These are phyloP conservation scores for Gobionotothen gibberifrons DNA, from an alignment of 2,797 vertebrate genomes.

Conservation along the genomic window DNA sequence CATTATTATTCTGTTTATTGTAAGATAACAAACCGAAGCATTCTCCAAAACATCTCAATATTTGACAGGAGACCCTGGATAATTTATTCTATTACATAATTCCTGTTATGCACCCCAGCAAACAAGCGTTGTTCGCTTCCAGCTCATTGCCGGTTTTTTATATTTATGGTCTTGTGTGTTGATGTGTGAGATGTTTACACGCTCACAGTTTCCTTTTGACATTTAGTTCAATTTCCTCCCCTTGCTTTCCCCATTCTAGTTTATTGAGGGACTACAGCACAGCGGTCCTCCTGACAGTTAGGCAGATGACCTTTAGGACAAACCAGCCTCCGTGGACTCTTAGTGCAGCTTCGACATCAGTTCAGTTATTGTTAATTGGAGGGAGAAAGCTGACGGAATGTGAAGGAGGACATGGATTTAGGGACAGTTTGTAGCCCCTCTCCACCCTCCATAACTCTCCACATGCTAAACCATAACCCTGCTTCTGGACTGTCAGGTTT, in stretches of 20 bases:
- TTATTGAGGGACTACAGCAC: constrained; percentile 12
- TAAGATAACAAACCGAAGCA: constrained; percentile 2
- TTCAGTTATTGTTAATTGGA: constrained; percentile 26
- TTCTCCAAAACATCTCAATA: not conserved
- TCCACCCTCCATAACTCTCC: constrained; percentile 23
- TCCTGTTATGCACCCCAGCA: constrained; percentile 13
- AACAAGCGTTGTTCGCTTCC: constrained; percentile 14
- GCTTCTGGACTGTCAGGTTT: constrained; percentile 26
- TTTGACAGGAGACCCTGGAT: not conserved
- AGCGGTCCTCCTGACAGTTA: constrained; percentile 48
- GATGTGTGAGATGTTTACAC: constrained; percentile 23
- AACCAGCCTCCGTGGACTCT: constrained; percentile 15
- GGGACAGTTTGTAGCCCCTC: constrained; percentile 15
- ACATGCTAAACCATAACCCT: constrained; percentile 28
- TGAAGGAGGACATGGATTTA: not conserved
- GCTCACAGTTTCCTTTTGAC: constrained; percentile 32
- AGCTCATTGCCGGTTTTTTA: not conserved
- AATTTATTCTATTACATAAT: constrained; percentile 27
- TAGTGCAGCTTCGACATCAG: constrained; percentile 19
- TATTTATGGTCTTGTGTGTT: constrained; percentile 13
- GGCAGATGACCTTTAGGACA: constrained; percentile 66
- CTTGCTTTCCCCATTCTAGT: not conserved
- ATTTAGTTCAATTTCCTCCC: constrained; percentile 32
- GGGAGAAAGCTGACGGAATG: not conserved
- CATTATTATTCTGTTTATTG: constrained; percentile 37